Evolutionary conservation across 2,797 vertebrate genomes (phyloP).

Genomic region (Enteromius mattozi): DNA sequence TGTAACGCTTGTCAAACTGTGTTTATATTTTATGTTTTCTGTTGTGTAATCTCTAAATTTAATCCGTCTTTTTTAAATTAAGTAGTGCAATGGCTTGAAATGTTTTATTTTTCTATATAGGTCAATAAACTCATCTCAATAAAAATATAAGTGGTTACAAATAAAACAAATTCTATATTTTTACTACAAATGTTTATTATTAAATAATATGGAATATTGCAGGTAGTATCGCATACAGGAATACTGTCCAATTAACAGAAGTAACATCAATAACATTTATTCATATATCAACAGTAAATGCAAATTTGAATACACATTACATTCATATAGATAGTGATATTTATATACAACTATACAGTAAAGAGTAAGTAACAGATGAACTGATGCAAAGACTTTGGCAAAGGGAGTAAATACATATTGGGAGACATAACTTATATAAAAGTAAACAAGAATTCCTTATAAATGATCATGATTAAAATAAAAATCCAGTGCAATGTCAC

Average conservation of each 20-base stretch:
- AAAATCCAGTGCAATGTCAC: constrained; percentile 83
- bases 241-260: constrained; percentile 79
- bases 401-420: constrained; percentile 75
- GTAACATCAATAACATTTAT: constrained; percentile 73
- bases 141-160: not conserved
- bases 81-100: not conserved
- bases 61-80: not conserved
- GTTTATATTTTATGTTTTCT: not conserved
- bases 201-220: constrained; percentile 76
- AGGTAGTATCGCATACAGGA: constrained; percentile 83
- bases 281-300: constrained; percentile 79
- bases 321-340: constrained; percentile 80
- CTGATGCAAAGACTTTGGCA: constrained; percentile 81
- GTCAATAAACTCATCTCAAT: not conserved
- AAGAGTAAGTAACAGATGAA: constrained; percentile 67
- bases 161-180: constrained; percentile 57
- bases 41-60: not conserved
- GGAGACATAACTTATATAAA: constrained; percentile 73
- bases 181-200: constrained; percentile 79
- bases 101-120: not conserved
- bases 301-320: constrained; percentile 78
- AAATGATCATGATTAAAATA: constrained; percentile 69
- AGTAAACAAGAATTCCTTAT: constrained; percentile 77
- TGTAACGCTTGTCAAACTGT: not conserved
- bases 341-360: constrained; percentile 80